These are phyloP conservation scores for Tribolium madens DNA, from an alignment of 1,140 invertebrate genomes.

Conservation along the genomic window DNA sequence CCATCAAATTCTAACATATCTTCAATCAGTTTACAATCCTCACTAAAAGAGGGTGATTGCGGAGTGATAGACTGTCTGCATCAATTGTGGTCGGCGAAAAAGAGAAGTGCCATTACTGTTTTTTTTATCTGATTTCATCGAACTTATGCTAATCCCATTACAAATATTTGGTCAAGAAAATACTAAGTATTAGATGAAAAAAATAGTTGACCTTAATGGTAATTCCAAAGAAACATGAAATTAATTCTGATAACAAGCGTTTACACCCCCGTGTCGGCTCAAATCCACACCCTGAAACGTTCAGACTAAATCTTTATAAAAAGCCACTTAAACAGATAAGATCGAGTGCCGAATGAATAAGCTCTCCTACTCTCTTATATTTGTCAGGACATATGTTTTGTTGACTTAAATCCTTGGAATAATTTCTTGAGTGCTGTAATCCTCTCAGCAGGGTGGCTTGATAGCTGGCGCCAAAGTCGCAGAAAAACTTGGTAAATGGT, in stretches of 20 bases:
- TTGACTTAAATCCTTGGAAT: constrained; percentile 48
- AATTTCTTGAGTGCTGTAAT: constrained; percentile 52
- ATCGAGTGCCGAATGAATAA: constrained; percentile 54
- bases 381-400: constrained; percentile 52
- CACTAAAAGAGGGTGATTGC: constrained; percentile 14
- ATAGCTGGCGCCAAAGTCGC: constrained; percentile 44
- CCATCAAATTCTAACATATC: constrained; percentile 12
- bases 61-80: constrained; percentile 25
- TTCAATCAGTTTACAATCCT: constrained; percentile 10
- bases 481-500: constrained; percentile 6
- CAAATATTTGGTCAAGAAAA: neutral
- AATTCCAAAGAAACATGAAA: neutral
- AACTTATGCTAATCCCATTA: constrained; percentile 36
- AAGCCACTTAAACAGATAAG: constrained; percentile 53
- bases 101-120: constrained; percentile 18
- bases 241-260: constrained; percentile 6
- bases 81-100: constrained; percentile 5
- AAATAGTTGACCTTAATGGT: neutral
- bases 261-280: neutral
- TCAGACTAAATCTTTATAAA: constrained; percentile 46
- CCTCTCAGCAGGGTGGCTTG: constrained; percentile 43
- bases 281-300: constrained; percentile 14
- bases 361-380: constrained; percentile 48
- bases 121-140: constrained; percentile 40
- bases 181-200: neutral